phyloP scores from a whole-genome alignment of 2,113 vertebrate species.

The Cyprinodon brontotheroides region DNA sequence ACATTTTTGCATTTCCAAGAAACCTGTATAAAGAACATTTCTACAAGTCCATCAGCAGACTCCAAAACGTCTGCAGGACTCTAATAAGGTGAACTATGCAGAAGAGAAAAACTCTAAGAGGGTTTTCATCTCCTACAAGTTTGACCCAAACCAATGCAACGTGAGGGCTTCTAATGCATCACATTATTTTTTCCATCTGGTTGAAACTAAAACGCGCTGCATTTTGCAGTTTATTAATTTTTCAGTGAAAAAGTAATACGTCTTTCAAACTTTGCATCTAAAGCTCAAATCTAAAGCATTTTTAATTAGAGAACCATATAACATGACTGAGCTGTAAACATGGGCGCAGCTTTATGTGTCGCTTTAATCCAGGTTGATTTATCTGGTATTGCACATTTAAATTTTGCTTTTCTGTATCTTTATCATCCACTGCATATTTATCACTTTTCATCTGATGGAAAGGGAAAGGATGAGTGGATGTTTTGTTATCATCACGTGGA shows the following conservation, averaged over 20 bases:
- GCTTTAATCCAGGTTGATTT: background rate
- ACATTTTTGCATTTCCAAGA: background rate
- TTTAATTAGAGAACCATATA: background rate
- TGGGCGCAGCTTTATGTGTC: background rate
- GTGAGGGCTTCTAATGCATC: background rate
- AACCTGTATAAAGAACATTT: background rate
- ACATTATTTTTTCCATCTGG: background rate
- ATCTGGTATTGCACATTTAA: slow-evolving; percentile 1
- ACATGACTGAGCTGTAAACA: background rate
- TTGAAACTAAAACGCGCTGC: background rate
- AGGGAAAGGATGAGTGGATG: slow-evolving; percentile 38
- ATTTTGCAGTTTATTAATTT: background rate
- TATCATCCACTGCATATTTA: background rate
- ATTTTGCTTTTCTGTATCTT: slow-evolving; percentile 1
- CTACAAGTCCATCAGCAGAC: background rate
- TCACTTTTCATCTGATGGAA: slow-evolving; percentile 12
- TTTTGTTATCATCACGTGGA: slow-evolving; percentile 8
- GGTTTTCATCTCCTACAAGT: background rate
- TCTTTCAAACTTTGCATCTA: background rate
- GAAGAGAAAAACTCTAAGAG: too few relatives aligned
- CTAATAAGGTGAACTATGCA: background rate
- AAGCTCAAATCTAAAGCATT: background rate
- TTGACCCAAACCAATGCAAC: background rate
- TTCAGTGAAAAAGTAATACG: background rate
- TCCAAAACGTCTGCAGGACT: background rate